Evolutionary conservation across 2,888 invertebrate genomes (phyloP).

Genomic region (Drosophila anomelani): DNA sequence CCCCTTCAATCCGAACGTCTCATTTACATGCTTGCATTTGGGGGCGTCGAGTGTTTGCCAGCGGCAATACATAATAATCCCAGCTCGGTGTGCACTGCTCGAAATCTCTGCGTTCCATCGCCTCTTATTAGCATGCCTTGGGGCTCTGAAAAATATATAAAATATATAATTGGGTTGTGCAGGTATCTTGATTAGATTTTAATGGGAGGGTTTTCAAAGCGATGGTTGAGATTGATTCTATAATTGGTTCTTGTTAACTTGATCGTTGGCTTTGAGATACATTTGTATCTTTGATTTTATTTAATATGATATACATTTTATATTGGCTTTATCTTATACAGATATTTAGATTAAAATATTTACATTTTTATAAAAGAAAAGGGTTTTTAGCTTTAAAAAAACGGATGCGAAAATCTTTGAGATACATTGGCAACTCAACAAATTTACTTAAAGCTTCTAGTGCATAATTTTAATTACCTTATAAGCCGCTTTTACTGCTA

Average conservation of each 20-base stretch:
- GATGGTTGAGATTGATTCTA: conserved; percentile 10
- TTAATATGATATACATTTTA: not conserved
- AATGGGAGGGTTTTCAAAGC: not conserved
- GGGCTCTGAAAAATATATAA: conserved; percentile 4
- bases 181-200: conserved; percentile 30
- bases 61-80: conserved; percentile 70
- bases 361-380: too few species aligned
- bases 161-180: conserved; percentile 25
- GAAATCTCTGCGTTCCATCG: conserved; percentile 14
- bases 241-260: conserved; percentile 3
- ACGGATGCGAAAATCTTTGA: not conserved
- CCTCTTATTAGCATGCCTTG: not conserved
- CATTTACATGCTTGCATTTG: conserved; percentile 61
- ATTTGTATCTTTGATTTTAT: not conserved
- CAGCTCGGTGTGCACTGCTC: conserved; percentile 22
- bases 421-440: too few species aligned
- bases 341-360: too few species aligned
- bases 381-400: too few species aligned
- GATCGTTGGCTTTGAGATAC: not conserved
- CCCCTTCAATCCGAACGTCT: conserved; percentile 41
- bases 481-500: not conserved
- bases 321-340: not conserved
- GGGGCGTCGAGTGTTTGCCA: conserved; percentile 57
- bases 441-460: not conserved
- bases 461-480: not conserved